phyloP scores from a whole-genome alignment of 1,140 invertebrate species.

The Hycleus phaleratus region DNA sequence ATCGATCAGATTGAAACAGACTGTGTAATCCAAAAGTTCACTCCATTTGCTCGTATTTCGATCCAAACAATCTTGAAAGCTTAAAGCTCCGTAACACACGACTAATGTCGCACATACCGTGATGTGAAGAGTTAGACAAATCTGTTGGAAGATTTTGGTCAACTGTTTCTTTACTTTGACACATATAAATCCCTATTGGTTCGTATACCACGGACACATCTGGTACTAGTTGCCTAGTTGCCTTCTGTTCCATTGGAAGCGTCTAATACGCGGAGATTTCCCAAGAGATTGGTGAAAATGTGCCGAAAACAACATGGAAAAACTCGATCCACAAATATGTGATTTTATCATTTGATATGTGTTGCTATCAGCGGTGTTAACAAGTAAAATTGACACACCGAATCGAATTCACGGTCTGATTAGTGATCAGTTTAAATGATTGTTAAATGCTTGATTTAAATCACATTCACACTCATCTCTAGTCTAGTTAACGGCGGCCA shows the following conservation, averaged over 20 bases:
- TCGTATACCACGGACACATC: conserved; percentile 6
- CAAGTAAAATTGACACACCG: background rate
- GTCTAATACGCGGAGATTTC: conserved; percentile 20
- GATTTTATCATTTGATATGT: background rate
- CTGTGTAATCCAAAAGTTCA: conserved; percentile 10
- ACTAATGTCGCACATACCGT: conserved; percentile 1
- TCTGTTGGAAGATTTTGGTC: conserved; percentile 7
- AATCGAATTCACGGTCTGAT: background rate
- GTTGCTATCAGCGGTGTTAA: background rate
- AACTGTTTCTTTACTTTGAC: conserved; percentile 14
- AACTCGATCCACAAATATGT: conserved; percentile 5
- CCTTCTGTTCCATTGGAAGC: conserved; percentile 3
- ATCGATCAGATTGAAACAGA: conserved; percentile 5
- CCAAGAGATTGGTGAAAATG: conserved; percentile 11
- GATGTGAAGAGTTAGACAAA: background rate
- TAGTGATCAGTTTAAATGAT: conserved; percentile 6
- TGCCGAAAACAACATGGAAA: conserved; percentile 17
- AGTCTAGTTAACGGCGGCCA: conserved; percentile 3
- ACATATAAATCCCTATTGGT: conserved; percentile 15
- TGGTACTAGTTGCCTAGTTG: background rate
- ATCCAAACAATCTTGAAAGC: background rate
- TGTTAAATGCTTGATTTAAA: conserved; percentile 4
- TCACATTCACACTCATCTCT: conserved; percentile 11
- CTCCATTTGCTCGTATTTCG: conserved; percentile 10
- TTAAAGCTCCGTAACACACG: conserved; percentile 2